Percentiles rank a stretch among this genome's conserved stretches.
phyloP scores from a whole-genome alignment of 2,113 vertebrate species.

The Hippocampus abdominalis region DNA sequence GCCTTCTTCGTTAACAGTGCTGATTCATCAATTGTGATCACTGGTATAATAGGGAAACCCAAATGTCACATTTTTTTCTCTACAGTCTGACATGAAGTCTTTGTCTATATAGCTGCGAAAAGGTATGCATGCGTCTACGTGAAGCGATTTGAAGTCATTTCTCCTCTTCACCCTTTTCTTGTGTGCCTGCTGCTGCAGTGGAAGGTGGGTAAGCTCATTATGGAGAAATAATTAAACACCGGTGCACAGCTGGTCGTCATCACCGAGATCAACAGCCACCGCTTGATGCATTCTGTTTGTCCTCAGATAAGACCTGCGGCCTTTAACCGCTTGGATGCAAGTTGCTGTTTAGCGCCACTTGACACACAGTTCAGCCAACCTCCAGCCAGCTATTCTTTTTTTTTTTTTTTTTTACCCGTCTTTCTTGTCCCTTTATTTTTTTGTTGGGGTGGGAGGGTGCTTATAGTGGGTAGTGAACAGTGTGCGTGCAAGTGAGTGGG shows the following conservation, averaged over 20 bases:
- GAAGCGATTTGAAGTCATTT: not conserved
- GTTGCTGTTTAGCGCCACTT: conserved; percentile 72
- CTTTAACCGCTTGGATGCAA: conserved; percentile 73
- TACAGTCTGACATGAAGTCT: conserved; percentile 2
- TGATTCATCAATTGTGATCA: conserved; percentile 31
- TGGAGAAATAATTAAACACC: conserved; percentile 78
- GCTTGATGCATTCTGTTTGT: conserved; percentile 79
- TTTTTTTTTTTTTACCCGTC: conserved; percentile 25
- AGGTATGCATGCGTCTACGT: not conserved
- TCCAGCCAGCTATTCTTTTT: conserved; percentile 48
- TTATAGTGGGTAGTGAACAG: conserved; percentile 23
- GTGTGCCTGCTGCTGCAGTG: conserved; percentile 58
- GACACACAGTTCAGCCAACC: conserved; percentile 63
- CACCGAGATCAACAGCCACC: conserved; percentile 68
- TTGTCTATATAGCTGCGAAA: not conserved
- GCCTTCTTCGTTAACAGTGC: conserved; percentile 25
- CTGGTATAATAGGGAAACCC: conserved; percentile 25
- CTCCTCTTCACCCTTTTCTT: conserved; percentile 20
- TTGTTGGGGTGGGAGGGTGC: conserved; percentile 13
- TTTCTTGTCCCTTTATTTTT: conserved; percentile 20
- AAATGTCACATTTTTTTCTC: conserved; percentile 38
- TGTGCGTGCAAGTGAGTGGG: conserved; percentile 29
- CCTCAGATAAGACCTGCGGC: conserved; percentile 76
- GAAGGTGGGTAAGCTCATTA: conserved; percentile 79
- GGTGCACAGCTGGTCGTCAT: conserved; percentile 78